These are phyloP conservation scores for Thermophis baileyi DNA, from an alignment of 2,113 vertebrate species.

Conservation along the genomic window DNA sequence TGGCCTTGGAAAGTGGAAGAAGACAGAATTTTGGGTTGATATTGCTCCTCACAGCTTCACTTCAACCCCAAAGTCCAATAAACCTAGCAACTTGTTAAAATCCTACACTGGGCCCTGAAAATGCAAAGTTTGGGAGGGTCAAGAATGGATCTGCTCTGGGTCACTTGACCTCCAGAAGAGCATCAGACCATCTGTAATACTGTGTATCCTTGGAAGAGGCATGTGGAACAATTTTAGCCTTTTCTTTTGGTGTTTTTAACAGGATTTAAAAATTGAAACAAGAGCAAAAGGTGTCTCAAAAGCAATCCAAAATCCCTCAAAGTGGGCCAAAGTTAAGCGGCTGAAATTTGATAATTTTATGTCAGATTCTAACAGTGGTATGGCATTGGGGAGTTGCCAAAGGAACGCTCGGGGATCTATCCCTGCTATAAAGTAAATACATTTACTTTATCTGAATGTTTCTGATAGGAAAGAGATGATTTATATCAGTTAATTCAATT, in stretches of 20 bases:
- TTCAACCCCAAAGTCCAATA: background rate
- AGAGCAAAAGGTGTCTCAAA: too few relatives aligned
- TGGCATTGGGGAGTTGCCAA: background rate
- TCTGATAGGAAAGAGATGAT: background rate
- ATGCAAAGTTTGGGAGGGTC: background rate
- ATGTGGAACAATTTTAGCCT: background rate
- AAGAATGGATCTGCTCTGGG: background rate
- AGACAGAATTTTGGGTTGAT: background rate
- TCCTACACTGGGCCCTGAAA: background rate
- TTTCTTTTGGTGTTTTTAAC: background rate
- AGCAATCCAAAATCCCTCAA: too few relatives aligned
- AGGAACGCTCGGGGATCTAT: background rate
- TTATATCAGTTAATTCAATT: background rate
- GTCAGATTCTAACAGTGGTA: background rate
- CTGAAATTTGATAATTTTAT: background rate
- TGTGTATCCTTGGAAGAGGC: background rate
- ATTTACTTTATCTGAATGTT: background rate
- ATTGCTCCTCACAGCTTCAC: background rate
- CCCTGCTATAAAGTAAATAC: background rate
- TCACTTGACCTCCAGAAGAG: background rate
- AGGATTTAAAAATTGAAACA: too few relatives aligned
- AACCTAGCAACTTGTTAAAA: background rate
- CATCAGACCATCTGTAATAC: background rate
- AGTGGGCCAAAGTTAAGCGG: too few relatives aligned
- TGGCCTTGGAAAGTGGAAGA: background rate